A percentile compares a stretch with the other conserved stretches of the same genome.
These are phyloP conservation scores for Sarcophaga carnaria DNA, from an alignment of 2,888 invertebrate genomes.

Conservation along the genomic window DNA sequence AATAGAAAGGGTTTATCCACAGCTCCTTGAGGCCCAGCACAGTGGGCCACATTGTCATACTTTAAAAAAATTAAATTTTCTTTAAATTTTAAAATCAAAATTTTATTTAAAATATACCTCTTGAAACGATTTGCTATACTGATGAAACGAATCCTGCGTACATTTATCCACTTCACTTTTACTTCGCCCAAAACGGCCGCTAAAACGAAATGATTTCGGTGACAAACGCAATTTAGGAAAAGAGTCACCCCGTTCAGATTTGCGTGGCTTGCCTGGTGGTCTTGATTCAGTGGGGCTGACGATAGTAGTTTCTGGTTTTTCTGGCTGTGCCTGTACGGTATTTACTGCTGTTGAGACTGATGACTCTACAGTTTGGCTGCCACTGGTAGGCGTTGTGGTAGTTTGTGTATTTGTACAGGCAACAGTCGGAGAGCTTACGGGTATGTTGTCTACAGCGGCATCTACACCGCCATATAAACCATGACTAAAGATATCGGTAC, in stretches of 20 bases:
- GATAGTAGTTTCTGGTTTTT: neutral
- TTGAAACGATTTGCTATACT: slow-evolving; percentile 81
- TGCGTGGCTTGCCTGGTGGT: slow-evolving; percentile 71
- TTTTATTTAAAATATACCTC: slow-evolving; percentile 75
- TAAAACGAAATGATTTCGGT: slow-evolving; percentile 80
- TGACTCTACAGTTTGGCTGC: slow-evolving; percentile 8
- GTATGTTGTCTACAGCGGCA: slow-evolving; percentile 75
- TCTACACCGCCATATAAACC: slow-evolving; percentile 75
- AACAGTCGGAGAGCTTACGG: slow-evolving; percentile 73
- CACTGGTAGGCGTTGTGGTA: slow-evolving; percentile 29
- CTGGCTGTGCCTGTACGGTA: neutral
- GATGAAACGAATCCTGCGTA: slow-evolving; percentile 78
- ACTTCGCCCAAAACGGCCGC: slow-evolving; percentile 80
- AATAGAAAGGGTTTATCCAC: slow-evolving; percentile 93
- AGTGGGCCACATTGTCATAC: slow-evolving; percentile 69
- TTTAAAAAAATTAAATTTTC: slow-evolving; percentile 5
- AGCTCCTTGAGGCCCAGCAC: slow-evolving; percentile 86
- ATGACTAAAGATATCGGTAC: slow-evolving; percentile 77
- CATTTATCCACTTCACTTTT: slow-evolving; percentile 80
- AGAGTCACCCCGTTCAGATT: slow-evolving; percentile 80
- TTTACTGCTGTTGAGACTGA: neutral
- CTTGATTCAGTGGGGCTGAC: slow-evolving; percentile 18
- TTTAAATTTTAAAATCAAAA: neutral
- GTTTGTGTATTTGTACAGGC: slow-evolving; percentile 32
- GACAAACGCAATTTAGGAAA: slow-evolving; percentile 80